Conservation (phyloP, 2,113 vertebrate species). For the Neoarius graeffei region DNA sequence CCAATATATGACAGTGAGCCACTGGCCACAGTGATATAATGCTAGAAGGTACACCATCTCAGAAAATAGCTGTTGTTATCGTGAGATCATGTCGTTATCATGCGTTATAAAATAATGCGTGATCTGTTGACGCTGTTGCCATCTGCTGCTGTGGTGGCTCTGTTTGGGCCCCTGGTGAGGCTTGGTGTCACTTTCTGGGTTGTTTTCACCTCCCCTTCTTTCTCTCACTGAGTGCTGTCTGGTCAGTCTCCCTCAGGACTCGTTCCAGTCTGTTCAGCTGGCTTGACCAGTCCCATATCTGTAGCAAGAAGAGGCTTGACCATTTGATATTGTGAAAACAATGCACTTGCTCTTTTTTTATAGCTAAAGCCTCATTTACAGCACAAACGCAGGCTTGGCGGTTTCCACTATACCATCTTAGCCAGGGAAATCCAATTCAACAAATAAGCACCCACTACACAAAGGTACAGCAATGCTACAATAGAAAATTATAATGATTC, state of each 20-base stretch:
- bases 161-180: background rate
- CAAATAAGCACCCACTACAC: background rate
- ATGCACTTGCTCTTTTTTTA: conserved; percentile 1
- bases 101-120: background rate
- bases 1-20: background rate
- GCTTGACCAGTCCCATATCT: background rate
- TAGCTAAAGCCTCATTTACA: background rate
- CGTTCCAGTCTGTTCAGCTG: background rate
- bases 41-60: background rate
- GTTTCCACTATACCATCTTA: too few relatives aligned
- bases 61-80: background rate
- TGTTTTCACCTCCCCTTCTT: background rate
- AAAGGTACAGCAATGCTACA: background rate
- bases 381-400: background rate
- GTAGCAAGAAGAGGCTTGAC: background rate
- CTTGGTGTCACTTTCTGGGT: background rate
- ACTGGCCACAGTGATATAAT: background rate
- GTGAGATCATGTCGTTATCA: background rate
- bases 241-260: background rate
- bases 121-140: background rate
- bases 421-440: background rate
- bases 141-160: background rate
- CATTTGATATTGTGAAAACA: background rate
- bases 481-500: background rate
- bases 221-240: background rate